Base-by-base conservation (phyloP, 1,140 invertebrate genomes). In the Tetramorium simillimum region DNA sequence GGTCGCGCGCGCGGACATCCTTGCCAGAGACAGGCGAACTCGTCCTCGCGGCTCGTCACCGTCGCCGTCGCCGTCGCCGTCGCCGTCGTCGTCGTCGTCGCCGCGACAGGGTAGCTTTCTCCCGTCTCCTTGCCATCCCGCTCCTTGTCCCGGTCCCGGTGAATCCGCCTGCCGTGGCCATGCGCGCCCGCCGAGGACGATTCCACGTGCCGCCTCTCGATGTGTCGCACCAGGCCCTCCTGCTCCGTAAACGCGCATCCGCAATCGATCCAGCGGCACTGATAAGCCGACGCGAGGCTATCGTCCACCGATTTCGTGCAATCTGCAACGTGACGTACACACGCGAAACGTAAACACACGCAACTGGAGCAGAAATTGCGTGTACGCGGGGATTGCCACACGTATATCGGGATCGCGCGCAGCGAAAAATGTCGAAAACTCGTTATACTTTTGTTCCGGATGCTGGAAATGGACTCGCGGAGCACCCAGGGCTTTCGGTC, bases 21-120 rank as follows among this genome's bases (percentile, higher is more conserved):
- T 62, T 97, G 95, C 99, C 99, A 99, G 62, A 98, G 97, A 94
- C 99, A 99, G 21, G 98, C 97, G 93, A 99, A 99, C 91, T 99
- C 98, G 51, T 98, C 98, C 43, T 94, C 92, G 0, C 91, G 87
- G 18, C 73, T 72, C 3, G 86, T 37, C 37, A 80, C 49, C 0
- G 56, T 53, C n/a, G 65, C 43, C 0, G 62, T 0, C n/a, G n/a
- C n/a, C 3, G 86, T 37, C 37, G 82, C 49, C 0, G 56, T 53
- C n/a, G 65, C 43, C 0, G 62, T 0, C n/a, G n/a, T 72, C 3
- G 86, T 37, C 37, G 82, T 43, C 0, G 56, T 53, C n/a, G 65
- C 43, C 0, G 62, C 0, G 1, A 49, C 63, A 6, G 24, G 3
- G 0, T 53, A 33, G 56, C 67, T 58, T 0, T 86, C 84, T 2